phyloP scores from a whole-genome alignment of 2,888 invertebrate genomes.

The Oasisia sp. region DNA sequence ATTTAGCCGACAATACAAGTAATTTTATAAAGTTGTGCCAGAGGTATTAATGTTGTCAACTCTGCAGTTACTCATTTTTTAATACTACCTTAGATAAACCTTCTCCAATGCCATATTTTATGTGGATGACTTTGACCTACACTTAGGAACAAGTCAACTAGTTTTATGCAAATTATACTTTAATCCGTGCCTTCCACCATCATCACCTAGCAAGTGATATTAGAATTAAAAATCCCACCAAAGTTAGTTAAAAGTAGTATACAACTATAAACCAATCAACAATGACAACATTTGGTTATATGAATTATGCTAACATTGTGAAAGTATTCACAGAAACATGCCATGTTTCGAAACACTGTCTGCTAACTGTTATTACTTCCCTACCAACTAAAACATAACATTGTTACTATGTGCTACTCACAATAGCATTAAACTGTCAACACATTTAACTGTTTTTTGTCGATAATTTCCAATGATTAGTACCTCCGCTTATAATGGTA shows the following conservation, averaged over 20 bases:
- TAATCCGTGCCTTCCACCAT: not conserved
- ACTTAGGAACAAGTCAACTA: conserved; percentile 1
- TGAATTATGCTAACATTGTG: not conserved
- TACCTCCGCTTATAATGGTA: not conserved
- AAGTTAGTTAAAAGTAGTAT: not conserved
- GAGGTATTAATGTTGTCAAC: not conserved
- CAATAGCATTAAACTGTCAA: not conserved
- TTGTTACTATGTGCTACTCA: not conserved
- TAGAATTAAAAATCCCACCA: not conserved
- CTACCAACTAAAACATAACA: not conserved
- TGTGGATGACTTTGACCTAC: not conserved
- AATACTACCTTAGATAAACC: not conserved
- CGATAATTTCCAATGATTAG: not conserved
- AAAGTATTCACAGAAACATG: not conserved
- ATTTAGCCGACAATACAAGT: no score
- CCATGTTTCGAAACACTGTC: not conserved
- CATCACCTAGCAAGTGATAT: not conserved
- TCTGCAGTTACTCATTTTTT: not conserved
- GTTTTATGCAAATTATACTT: not conserved
- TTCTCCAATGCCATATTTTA: not conserved
- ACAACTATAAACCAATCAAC: not conserved
- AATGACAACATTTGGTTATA: not conserved
- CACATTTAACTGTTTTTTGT: not conserved
- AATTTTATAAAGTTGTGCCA: no score
- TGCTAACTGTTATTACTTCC: not conserved